These are phyloP conservation scores for Perca schrenkii DNA, from an alignment of 2,113 vertebrate genomes.

Conservation along the genomic window DNA sequence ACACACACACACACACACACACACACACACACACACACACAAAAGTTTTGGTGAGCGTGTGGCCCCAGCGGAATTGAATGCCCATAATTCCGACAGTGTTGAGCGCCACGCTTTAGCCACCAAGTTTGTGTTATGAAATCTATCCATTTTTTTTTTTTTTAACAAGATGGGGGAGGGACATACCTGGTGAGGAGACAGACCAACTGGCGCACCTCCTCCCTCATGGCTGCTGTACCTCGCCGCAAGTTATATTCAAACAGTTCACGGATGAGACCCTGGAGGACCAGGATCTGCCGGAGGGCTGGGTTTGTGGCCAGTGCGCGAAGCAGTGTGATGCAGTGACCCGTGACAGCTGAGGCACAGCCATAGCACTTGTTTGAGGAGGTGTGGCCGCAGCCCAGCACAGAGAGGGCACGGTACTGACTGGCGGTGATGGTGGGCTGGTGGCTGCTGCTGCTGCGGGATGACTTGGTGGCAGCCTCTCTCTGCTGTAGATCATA, in stretches of 20 bases:
- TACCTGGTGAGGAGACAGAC: slow-evolving; percentile 99
- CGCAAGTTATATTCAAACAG: slow-evolving; percentile 97
- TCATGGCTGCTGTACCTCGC: slow-evolving; percentile 91
- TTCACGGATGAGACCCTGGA: slow-evolving; percentile 97
- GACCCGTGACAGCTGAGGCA: slow-evolving; percentile 95
- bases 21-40: too few species aligned
- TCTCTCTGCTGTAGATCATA: slow-evolving; percentile 98
- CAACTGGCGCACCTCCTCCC: slow-evolving; percentile 96
- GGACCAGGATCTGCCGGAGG: slow-evolving; percentile 96
- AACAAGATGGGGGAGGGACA: background rate
- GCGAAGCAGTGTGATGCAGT: slow-evolving; percentile 96
- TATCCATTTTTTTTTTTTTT: background rate
- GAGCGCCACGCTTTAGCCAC: background rate
- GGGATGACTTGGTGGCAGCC: slow-evolving; percentile 94
- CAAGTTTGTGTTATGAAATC: background rate
- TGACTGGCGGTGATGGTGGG: slow-evolving; percentile 97
- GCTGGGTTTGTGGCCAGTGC: slow-evolving; percentile 96
- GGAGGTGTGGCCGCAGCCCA: slow-evolving; percentile 96
- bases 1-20: too few species aligned
- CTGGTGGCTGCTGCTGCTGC: slow-evolving; percentile 89
- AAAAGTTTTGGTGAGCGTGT: background rate
- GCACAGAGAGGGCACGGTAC: slow-evolving; percentile 94
- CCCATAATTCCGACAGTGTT: background rate
- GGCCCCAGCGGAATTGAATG: background rate
- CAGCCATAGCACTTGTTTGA: slow-evolving; percentile 98